phyloP scores from a whole-genome alignment of 1,140 invertebrate genomes.

The Camponotus vicinus region DNA sequence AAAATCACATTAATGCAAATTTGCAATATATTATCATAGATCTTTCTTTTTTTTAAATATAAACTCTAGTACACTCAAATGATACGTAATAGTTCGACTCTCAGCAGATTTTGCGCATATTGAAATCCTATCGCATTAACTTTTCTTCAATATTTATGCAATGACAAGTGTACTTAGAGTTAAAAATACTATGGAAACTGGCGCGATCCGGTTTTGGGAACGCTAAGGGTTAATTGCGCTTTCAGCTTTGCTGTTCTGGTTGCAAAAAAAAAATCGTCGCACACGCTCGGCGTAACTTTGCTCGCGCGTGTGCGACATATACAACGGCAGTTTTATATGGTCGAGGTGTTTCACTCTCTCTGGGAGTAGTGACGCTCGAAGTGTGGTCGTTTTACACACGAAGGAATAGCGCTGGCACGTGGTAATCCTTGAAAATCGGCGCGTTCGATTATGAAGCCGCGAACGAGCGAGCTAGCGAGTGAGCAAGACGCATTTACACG shows the following conservation, averaged over 20 bases:
- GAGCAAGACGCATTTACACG: slow-evolving; percentile 16
- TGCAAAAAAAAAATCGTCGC: slow-evolving; percentile 29
- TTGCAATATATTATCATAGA: background rate
- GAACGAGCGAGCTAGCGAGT: slow-evolving; percentile 24
- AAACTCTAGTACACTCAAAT: background rate
- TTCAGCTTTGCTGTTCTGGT: slow-evolving; percentile 6
- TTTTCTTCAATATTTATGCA: slow-evolving; percentile 11
- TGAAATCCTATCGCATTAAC: background rate
- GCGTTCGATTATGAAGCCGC: slow-evolving; percentile 60
- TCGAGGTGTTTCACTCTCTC: slow-evolving; percentile 33
- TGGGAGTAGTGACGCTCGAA: slow-evolving; percentile 41
- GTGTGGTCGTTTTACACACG: slow-evolving; percentile 22
- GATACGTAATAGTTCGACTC: background rate
- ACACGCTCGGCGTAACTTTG: slow-evolving; percentile 48
- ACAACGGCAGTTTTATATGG: slow-evolving; percentile 32
- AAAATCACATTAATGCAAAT: slow-evolving; percentile 1
- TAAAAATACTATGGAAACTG: slow-evolving; percentile 37
- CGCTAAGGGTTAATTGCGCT: slow-evolving; percentile 23
- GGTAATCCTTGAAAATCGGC: slow-evolving; percentile 67
- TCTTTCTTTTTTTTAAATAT: background rate
- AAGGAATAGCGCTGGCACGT: slow-evolving; percentile 33
- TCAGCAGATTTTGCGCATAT: background rate
- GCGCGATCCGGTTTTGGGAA: slow-evolving; percentile 49
- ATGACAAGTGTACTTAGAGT: slow-evolving; percentile 15
- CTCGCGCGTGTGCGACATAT: background rate